phyloP scores from a whole-genome alignment of 23 tunicate genomes.

The Styela clava region DNA sequence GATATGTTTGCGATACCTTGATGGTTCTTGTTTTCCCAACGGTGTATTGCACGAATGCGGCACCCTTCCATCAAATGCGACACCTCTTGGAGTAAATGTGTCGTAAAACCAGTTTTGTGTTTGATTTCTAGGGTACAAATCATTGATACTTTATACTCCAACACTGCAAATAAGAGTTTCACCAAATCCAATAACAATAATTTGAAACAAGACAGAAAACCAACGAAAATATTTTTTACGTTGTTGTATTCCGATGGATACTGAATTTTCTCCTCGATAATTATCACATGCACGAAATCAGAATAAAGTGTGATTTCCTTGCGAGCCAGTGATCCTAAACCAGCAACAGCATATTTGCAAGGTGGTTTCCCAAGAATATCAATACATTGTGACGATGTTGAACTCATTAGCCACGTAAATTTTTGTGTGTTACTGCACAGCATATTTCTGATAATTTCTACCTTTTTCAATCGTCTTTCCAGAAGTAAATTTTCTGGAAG shows the following conservation, averaged over 20 bases:
- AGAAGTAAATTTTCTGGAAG: neutral
- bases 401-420: slow-evolving; percentile 7
- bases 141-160: slow-evolving; percentile 17
- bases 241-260: slow-evolving; percentile 3
- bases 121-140: neutral
- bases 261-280: slow-evolving; percentile 38
- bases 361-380: slow-evolving; percentile 33
- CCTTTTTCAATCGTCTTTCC: neutral
- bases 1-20: neutral
- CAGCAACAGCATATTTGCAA: slow-evolving; percentile 31
- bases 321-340: slow-evolving; percentile 45
- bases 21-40: slow-evolving; percentile 31
- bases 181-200: slow-evolving; percentile 29
- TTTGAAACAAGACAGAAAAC: slow-evolving; percentile 40
- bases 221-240: slow-evolving; percentile 44
- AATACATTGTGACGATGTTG: slow-evolving; percentile 5
- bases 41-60: slow-evolving; percentile 52
- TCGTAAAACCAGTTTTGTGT: slow-evolving; percentile 46
- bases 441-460: neutral
- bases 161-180: slow-evolving; percentile 35
- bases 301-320: slow-evolving; percentile 46
- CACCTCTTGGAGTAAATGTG: slow-evolving; percentile 29
- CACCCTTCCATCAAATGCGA: slow-evolving; percentile 43
- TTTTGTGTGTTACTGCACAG: neutral
- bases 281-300: slow-evolving; percentile 44